A percentile compares a stretch with the other conserved stretches of the same genome.
These are phyloP conservation scores for Lepetodrilus schrolli DNA, from an alignment of 2,888 invertebrate species.

Conservation along the genomic window DNA sequence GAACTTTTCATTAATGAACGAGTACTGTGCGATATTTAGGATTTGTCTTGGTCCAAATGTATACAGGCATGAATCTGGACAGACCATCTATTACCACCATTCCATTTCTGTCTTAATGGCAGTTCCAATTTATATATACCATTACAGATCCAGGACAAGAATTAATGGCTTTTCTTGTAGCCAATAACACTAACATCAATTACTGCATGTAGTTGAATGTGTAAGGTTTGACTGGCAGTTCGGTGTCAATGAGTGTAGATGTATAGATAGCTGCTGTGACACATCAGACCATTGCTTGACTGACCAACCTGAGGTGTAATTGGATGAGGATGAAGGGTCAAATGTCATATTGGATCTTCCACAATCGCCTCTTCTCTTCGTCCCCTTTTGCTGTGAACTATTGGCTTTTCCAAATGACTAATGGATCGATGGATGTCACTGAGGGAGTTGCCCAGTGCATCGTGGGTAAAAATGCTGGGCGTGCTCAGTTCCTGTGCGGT, in stretches of 20 bases:
- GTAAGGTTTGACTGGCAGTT: neutral
- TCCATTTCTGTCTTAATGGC: too few species aligned
- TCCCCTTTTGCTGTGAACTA: neutral
- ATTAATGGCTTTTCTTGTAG: too few species aligned
- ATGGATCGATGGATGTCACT: conserved; percentile 9
- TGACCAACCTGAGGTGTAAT: neutral
- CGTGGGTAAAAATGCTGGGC: conserved; percentile 8
- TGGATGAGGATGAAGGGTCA: neutral
- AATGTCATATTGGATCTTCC: neutral
- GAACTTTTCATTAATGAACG: too few species aligned
- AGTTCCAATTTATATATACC: too few species aligned
- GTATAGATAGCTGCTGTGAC: neutral
- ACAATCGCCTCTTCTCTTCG: neutral
- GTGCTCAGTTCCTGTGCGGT: neutral
- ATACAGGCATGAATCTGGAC: neutral
- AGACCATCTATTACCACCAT: neutral
- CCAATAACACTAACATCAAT: neutral
- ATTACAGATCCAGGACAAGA: too few species aligned
- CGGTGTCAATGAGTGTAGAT: neutral
- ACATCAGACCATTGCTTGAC: neutral
- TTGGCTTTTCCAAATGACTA: neutral
- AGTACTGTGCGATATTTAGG: too few species aligned
- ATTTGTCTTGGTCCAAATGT: too few species aligned
- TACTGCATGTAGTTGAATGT: neutral
- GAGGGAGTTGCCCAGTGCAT: neutral